phyloP scores from a whole-genome alignment of 2,797 vertebrate genomes.

The Darevskia mixta region DNA sequence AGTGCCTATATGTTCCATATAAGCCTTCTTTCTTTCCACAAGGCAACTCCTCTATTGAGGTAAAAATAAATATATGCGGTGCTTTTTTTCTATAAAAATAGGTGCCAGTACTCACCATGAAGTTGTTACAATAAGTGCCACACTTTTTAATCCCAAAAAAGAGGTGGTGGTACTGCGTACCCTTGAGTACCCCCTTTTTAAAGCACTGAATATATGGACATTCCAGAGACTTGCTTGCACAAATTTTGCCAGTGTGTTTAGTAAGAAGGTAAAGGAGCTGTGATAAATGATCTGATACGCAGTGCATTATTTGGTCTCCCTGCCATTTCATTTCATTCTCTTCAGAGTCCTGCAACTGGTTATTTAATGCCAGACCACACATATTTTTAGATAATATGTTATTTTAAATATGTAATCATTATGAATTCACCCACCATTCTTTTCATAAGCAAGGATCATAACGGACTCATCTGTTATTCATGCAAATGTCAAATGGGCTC shows the following conservation, averaged over 20 bases:
- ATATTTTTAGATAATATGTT: slow-evolving; percentile 69
- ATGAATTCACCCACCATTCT: slow-evolving; percentile 77
- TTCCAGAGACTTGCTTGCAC: slow-evolving; percentile 32
- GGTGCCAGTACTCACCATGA: no score
- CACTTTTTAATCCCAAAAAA: no score
- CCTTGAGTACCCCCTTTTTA: no score
- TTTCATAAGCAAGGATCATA: slow-evolving; percentile 73
- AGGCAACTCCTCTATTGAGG: slow-evolving; percentile 30
- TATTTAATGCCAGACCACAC: slow-evolving; percentile 57
- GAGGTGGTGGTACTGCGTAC: no score
- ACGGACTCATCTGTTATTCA: slow-evolving; percentile 78
- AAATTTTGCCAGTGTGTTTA: slow-evolving; percentile 43
- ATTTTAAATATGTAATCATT: slow-evolving; percentile 79
- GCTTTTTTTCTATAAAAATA: no score
- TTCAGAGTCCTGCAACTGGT: slow-evolving; percentile 63
- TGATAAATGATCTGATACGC: slow-evolving; percentile 40
- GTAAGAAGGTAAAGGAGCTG: slow-evolving; percentile 42
- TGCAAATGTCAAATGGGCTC: slow-evolving; percentile 69
- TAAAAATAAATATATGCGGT: slow-evolving; percentile 27
- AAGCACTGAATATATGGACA: slow-evolving; percentile 13
- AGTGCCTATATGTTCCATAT: slow-evolving; percentile 50
- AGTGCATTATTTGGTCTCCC: slow-evolving; percentile 37
- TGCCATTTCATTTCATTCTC: slow-evolving; percentile 62
- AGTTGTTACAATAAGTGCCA: no score
- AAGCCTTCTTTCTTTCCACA: slow-evolving; percentile 27